These are phyloP conservation scores for Aepyceros melampus DNA, from an alignment of 2,113 vertebrate species.

Conservation along the genomic window DNA sequence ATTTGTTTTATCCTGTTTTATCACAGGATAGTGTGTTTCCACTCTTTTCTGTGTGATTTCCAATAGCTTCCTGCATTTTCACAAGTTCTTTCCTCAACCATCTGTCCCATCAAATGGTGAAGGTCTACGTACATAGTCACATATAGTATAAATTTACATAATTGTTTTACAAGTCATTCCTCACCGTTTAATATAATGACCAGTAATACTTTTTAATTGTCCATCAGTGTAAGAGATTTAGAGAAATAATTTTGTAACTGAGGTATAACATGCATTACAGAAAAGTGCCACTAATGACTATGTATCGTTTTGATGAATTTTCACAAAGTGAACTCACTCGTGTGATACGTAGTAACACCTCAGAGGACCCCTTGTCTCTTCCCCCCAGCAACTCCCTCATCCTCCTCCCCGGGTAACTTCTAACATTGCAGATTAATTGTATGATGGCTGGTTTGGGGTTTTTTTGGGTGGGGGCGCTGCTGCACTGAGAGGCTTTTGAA, in stretches of 20 bases:
- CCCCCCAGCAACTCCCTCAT: background rate
- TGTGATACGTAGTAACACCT: background rate
- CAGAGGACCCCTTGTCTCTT: background rate
- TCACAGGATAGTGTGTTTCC: background rate
- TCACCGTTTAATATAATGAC: background rate
- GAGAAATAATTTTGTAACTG: background rate
- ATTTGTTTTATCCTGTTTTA: background rate
- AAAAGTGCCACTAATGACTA: background rate
- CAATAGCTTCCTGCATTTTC: background rate
- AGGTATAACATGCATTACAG: background rate
- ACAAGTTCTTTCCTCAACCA: background rate
- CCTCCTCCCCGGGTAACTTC: background rate
- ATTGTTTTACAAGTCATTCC: background rate
- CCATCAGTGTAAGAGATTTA: background rate
- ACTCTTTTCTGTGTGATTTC: background rate
- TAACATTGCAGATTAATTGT: background rate
- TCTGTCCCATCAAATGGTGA: background rate
- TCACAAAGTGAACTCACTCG: background rate
- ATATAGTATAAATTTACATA: background rate
- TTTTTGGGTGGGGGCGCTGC: background rate
- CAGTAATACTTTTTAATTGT: background rate
- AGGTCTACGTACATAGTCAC: background rate
- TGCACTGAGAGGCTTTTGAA: background rate
- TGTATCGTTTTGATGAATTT: background rate
- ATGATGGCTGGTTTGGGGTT: background rate